These are phyloP conservation scores for Arge pagana DNA, from an alignment of 2,888 invertebrate species.

Conservation along the genomic window DNA sequence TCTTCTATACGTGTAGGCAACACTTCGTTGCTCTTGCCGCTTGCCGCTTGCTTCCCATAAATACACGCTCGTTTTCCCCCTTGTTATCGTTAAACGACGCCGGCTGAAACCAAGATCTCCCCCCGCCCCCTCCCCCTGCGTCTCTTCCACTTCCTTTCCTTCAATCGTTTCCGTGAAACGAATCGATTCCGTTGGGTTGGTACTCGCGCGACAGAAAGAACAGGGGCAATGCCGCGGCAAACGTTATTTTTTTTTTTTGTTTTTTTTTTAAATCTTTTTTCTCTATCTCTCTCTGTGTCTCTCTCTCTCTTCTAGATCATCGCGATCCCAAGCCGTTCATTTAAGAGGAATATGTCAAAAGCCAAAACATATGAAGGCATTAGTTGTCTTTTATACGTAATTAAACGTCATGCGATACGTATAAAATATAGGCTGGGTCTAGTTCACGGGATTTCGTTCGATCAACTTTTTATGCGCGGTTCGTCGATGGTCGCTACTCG, in stretches of 20 bases:
- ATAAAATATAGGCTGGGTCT: conserved; percentile 19
- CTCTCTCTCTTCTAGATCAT: conserved; percentile 24
- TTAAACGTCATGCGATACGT: not conserved
- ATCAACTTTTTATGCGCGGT: no score
- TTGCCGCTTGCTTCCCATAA: no score
- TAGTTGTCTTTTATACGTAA: conserved; percentile 18
- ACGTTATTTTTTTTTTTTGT: conserved; percentile 11
- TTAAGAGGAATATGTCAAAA: conserved; percentile 43
- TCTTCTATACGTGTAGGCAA: no score
- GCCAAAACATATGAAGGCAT: conserved; percentile 59
- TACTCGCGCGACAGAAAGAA: conserved; percentile 2
- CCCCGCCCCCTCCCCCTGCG: no score
- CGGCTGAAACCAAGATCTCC: no score
- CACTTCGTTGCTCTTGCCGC: no score
- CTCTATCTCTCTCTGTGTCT: conserved; percentile 24
- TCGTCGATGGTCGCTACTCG: no score
- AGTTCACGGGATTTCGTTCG: no score
- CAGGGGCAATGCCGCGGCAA: conserved; percentile 4
- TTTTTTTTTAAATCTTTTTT: conserved; percentile 8
- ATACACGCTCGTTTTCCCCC: no score
- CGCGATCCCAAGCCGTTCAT: conserved; percentile 32
- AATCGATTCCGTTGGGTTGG: not conserved
- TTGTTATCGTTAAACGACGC: no score
- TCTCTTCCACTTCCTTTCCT: no score
- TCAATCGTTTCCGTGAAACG: not conserved